A percentile compares a stretch with the other conserved stretches of the same genome.
Conservation (phyloP, 2,797 vertebrate genomes). For the Threskiornis aethiopicus region DNA sequence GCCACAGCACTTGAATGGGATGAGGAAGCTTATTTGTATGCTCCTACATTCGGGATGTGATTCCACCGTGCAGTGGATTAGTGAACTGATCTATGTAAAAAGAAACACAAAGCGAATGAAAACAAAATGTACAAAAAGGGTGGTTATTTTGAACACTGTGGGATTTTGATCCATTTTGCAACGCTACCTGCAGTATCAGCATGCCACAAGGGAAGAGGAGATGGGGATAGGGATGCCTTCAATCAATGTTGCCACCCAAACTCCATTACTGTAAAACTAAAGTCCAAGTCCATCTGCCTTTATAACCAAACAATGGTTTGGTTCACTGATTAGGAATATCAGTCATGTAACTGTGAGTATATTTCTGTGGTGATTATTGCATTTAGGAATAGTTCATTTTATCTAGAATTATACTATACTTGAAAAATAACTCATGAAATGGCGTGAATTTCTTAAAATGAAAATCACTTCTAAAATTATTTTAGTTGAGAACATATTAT, state of each 20-base stretch:
- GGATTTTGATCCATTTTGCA: not conserved
- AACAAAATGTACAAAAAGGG: not conserved
- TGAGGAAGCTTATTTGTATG: constrained; percentile 7
- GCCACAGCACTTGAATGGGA: not conserved
- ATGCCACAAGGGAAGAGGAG: not conserved
- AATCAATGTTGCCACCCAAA: not conserved
- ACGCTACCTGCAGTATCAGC: accelerated
- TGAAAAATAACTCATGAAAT: not conserved
- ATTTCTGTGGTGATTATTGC: not conserved
- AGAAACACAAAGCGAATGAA: not conserved
- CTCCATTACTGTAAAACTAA: not conserved
- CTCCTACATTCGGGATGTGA: accelerated
- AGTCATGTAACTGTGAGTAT: not conserved
- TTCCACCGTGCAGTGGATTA: not conserved
- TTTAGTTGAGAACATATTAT: not conserved
- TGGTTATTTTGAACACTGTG: not conserved
- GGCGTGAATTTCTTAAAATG: not conserved
- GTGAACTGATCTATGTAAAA: not conserved
- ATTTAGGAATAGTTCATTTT: not conserved
- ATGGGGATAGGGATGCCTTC: not conserved
- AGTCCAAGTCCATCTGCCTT: not conserved
- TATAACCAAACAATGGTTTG: not conserved
- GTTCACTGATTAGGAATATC: not conserved
- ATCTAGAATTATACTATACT: not conserved
- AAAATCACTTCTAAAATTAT: not conserved